Percentiles rank a stretch among this genome's conserved stretches.
Conservation (phyloP, 2,888 invertebrate species). For the Erebia palarica region DNA sequence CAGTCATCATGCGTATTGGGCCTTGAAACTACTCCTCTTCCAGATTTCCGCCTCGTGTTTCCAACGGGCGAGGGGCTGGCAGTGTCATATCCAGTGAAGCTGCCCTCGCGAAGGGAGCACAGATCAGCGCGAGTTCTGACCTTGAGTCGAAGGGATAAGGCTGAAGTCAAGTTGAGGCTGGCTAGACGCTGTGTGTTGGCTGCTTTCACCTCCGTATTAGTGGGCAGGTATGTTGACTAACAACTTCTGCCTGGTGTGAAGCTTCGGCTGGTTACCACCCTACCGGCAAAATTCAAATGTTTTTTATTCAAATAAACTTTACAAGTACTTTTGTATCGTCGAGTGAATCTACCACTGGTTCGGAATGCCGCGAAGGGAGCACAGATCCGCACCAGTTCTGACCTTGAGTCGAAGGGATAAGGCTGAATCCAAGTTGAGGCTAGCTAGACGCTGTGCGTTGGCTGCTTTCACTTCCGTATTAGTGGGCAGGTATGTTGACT, state of each 20-base stretch:
- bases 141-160: conserved; percentile 74
- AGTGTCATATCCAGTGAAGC: conserved; percentile 69
- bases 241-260: too few relatives aligned
- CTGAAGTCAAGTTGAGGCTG: conserved; percentile 68
- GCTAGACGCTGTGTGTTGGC: conserved; percentile 67
- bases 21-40: conserved; percentile 23
- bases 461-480: conserved; percentile 65
- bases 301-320: too few relatives aligned
- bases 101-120: conserved; percentile 71
- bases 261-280: too few relatives aligned
- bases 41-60: conserved; percentile 78
- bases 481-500: conserved; percentile 55
- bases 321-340: too few relatives aligned
- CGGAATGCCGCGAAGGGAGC: conserved; percentile 70
- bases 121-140: conserved; percentile 73
- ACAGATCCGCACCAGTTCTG: conserved; percentile 70
- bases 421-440: conserved; percentile 67
- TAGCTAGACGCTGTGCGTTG: conserved; percentile 67
- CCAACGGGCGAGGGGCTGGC: conserved; percentile 74
- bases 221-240: conserved; percentile 55
- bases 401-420: conserved; percentile 77
- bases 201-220: conserved; percentile 62
- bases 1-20: too few relatives aligned
- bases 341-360: too few relatives aligned
- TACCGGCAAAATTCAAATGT: too few relatives aligned